Evolutionary conservation across 2,797 vertebrate genomes (phyloP).

Genomic region (Brachyalestes nurse): DNA sequence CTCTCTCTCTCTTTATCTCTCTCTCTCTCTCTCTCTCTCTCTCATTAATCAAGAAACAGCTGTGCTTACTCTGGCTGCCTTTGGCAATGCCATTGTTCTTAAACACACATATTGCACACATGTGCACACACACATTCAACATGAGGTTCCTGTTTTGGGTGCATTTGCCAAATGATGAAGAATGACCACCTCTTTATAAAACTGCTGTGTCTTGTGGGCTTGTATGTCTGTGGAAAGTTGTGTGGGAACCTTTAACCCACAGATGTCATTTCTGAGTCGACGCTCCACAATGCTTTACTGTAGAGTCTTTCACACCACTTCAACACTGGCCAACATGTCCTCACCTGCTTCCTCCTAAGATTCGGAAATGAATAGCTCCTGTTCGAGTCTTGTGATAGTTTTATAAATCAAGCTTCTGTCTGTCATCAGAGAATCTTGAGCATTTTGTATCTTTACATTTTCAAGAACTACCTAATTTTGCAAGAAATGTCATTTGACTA

Average conservation of each 20-base stretch:
- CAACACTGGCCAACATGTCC: not conserved
- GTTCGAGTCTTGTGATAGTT: too few species aligned
- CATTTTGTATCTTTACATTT: too few species aligned
- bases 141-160: not conserved
- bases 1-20: not conserved
- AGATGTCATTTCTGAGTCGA: not conserved
- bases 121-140: not conserved
- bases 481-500: too few species aligned
- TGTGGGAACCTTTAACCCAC: not conserved
- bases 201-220: not conserved
- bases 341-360: too few species aligned
- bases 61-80: not conserved
- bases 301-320: not conserved
- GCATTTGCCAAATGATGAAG: not conserved
- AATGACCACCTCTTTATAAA: not conserved
- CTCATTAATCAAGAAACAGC: conserved; percentile 25
- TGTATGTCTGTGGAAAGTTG: not conserved
- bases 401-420: too few species aligned
- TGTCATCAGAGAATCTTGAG: too few species aligned
- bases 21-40: not conserved
- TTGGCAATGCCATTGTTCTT: conserved; percentile 4
- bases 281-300: not conserved
- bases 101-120: not conserved
- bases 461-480: too few species aligned
- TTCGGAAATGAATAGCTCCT: too few species aligned